These are phyloP conservation scores for Gobio occitaniae DNA, from an alignment of 2,797 vertebrate species.

Conservation along the genomic window DNA sequence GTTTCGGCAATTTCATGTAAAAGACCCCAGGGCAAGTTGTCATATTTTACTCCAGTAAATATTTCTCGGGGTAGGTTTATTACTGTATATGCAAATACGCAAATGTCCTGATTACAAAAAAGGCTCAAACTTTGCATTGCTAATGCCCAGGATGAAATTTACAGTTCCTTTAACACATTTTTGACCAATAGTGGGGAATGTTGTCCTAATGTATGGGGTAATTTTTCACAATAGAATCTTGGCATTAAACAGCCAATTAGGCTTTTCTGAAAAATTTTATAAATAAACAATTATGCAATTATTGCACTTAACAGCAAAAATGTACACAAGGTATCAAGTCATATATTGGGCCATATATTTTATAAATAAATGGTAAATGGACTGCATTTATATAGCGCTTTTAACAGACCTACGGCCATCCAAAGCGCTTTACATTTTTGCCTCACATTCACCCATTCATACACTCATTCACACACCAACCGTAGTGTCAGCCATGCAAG, in stretches of 20 bases:
- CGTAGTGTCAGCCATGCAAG: no score
- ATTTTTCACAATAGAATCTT: not conserved
- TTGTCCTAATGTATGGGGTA: not conserved
- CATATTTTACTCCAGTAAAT: not conserved
- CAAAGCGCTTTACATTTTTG: no score
- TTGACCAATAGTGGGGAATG: not conserved
- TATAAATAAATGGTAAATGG: no score
- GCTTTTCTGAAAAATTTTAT: not conserved
- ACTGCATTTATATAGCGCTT: no score
- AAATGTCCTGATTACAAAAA: not conserved
- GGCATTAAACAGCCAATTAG: not conserved
- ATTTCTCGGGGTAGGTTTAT: not conserved
- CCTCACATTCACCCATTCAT: no score
- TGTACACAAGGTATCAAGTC: not conserved
- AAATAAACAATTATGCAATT: not conserved
- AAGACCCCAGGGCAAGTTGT: not conserved
- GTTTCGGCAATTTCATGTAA: not conserved
- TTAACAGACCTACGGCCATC: no score
- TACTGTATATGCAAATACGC: not conserved
- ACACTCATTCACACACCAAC: no score
- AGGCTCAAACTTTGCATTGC: not conserved
- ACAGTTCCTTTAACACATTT: not conserved
- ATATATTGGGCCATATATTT: not conserved
- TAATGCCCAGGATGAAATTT: not conserved
- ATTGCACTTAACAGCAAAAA: not conserved